Evolutionary conservation across 2,113 vertebrate genomes (phyloP), one percentile per base, ranked within the genome.

Genomic region (Scomber scombrus): DNA sequence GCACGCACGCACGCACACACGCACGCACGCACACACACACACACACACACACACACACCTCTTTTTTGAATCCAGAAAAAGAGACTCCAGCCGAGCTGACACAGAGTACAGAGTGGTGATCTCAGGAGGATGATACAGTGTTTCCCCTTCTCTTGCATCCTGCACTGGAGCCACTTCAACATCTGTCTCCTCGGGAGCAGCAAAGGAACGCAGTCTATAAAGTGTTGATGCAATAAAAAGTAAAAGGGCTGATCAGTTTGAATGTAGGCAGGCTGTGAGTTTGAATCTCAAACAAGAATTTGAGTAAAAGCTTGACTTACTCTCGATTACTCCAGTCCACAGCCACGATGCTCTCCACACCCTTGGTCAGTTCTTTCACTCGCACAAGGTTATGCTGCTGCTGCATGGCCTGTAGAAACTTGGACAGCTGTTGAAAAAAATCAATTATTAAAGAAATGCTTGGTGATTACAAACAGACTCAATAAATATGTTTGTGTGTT

Each of bases 321-420:
- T 96, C 95, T 12, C 88, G 93, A 83, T 98, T 96, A 75, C 91
- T 98, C 98, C 98, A 99, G 94, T 98, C 95, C 85, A 99, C 96
- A 19, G 95, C 96, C 85, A 98, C 96, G 12, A 99, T 96, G 94
- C 97, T 99, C 85, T 99, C 98, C 79, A 99, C 98, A 6, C 98
- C 98, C 94, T 95, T 98, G 87, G 71, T 96, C 92, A 99, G 94
- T 90, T 99, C 98, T 93, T 97, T 97, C 80, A 99, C 96, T 60
- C 95, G 94, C 18, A 99, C 50, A 31, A 99, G 89, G 86, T 94
- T 93, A 80, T 96, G 94, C 61, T 96, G 95, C 91, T 97, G 96
- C 95, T 96, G 93, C 95, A 99, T 98, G 47, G 88, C 90, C 64
- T 97, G 97, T 70, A 99, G 94, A 85, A 99, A 99, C 91, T 96